These are phyloP conservation scores for Lasioglossum pauxillum DNA, from an alignment of 2,888 invertebrate genomes.

Conservation along the genomic window DNA sequence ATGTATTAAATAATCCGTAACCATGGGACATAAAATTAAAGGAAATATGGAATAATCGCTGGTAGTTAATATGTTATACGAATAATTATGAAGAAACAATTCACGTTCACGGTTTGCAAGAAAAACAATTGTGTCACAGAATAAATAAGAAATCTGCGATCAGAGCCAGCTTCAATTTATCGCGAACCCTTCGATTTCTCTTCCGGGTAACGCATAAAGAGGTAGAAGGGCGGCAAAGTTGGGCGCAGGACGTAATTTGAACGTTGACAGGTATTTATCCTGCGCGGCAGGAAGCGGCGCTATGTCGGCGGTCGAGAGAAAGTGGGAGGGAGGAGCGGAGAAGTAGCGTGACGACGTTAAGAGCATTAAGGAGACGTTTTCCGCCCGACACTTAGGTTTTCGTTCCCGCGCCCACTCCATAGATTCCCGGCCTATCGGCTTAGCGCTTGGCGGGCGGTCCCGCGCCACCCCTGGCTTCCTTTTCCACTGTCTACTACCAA, in stretches of 20 bases:
- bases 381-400: constrained; percentile 81
- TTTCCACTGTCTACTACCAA: constrained; percentile 57
- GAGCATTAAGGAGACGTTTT: constrained; percentile 84
- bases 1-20: too few relatives aligned
- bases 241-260: constrained; percentile 75
- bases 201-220: constrained; percentile 27
- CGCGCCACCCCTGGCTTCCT: constrained; percentile 66
- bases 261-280: constrained; percentile 81
- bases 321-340: constrained; percentile 58
- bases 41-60: neutral
- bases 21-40: too few relatives aligned
- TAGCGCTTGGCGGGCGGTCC: constrained; percentile 81
- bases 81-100: neutral
- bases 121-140: neutral
- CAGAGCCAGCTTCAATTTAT: neutral
- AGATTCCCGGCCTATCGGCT: constrained; percentile 83
- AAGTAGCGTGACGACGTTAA: constrained; percentile 80
- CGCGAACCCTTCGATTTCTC: constrained; percentile 24
- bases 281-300: constrained; percentile 76
- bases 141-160: neutral
- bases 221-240: constrained; percentile 30
- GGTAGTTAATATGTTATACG: neutral
- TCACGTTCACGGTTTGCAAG: neutral
- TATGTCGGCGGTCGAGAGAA: constrained; percentile 48
- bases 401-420: constrained; percentile 77